phyloP scores from a whole-genome alignment of 1,140 invertebrate genomes.

The Bicyclus anynana region DNA sequence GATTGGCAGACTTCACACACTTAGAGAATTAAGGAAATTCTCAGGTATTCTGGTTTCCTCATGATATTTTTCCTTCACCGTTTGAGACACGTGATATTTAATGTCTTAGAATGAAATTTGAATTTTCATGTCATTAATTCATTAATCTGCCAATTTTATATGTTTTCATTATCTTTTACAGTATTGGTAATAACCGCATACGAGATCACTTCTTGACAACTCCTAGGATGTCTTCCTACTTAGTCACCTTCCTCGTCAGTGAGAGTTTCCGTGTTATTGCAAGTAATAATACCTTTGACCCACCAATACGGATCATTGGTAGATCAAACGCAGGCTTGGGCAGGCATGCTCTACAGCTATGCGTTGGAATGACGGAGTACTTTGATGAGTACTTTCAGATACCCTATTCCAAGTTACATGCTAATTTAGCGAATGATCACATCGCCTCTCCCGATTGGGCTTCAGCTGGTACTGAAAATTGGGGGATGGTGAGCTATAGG shows the following conservation, averaged over 20 bases:
- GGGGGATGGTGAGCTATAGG: slow-evolving; percentile 83
- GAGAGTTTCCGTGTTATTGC: slow-evolving; percentile 60
- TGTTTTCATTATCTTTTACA: slow-evolving; percentile 27
- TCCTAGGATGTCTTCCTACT: slow-evolving; percentile 89
- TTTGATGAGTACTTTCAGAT: slow-evolving; percentile 66
- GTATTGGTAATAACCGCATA: slow-evolving; percentile 29
- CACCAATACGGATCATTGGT: slow-evolving; percentile 66
- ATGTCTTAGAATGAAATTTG: no score
- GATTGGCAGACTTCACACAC: no score
- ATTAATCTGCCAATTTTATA: background rate
- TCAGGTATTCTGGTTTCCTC: no score
- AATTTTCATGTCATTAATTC: no score
- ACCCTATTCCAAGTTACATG: slow-evolving; percentile 49
- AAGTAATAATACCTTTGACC: slow-evolving; percentile 42
- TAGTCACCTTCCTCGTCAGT: slow-evolving; percentile 85
- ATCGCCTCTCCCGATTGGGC: slow-evolving; percentile 85
- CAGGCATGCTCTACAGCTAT: slow-evolving; percentile 66
- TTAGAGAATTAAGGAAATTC: no score
- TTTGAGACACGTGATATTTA: no score
- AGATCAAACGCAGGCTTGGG: slow-evolving; percentile 81
- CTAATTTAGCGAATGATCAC: slow-evolving; percentile 78
- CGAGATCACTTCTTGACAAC: slow-evolving; percentile 65
- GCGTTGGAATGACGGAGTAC: slow-evolving; percentile 62
- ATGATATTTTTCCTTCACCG: no score
- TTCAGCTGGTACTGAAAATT: slow-evolving; percentile 82